phyloP scores from a whole-genome alignment of 2,113 vertebrate genomes.

The Oenanthe oenanthe region DNA sequence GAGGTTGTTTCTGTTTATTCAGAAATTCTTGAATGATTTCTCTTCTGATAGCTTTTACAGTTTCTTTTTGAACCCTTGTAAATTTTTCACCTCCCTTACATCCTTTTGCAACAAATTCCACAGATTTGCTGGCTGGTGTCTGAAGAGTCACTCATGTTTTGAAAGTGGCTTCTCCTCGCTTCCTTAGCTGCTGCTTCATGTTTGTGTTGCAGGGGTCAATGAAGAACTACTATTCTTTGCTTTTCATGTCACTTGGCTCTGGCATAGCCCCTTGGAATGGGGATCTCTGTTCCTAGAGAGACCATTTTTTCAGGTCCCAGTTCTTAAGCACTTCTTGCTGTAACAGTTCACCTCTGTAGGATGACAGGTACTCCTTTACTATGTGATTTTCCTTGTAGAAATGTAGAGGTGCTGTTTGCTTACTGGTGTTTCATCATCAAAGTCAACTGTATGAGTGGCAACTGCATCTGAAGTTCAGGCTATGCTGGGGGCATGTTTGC shows the following conservation, averaged over 20 bases:
- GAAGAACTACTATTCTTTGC: neutral
- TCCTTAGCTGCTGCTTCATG: neutral
- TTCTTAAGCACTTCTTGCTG: neutral
- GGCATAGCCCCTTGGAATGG: neutral
- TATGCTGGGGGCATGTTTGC: neutral
- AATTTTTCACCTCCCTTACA: neutral
- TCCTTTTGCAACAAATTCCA: neutral
- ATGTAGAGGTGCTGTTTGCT: neutral
- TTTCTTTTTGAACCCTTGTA: neutral
- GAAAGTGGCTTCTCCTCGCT: neutral
- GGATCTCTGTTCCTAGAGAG: neutral
- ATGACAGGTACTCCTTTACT: neutral
- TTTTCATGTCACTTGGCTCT: neutral
- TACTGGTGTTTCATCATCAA: neutral
- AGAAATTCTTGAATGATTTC: neutral
- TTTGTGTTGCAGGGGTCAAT: neutral
- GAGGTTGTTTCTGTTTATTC: neutral
- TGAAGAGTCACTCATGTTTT: neutral
- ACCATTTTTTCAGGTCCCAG: neutral
- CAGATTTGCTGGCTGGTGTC: neutral
- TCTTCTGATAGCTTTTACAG: neutral
- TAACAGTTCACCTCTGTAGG: neutral
- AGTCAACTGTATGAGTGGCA: neutral
- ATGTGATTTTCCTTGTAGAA: neutral
- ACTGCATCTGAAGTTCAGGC: neutral